Evolutionary conservation across 2,113 vertebrate genomes (phyloP).

Genomic region (Manacus vitellinus): DNA sequence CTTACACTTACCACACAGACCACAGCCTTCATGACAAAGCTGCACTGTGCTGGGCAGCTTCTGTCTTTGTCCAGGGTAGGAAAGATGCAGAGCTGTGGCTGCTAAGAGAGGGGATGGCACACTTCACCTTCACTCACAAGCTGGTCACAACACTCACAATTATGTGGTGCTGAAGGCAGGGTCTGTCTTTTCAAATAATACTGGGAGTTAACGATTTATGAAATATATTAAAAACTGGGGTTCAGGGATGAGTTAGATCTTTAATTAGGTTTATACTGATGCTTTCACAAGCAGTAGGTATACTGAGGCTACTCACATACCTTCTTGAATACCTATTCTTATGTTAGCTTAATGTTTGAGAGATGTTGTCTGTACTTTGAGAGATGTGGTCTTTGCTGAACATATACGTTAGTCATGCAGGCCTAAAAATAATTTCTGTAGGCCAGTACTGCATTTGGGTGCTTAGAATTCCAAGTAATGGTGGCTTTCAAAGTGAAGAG

Average conservation of each 20-base stretch:
- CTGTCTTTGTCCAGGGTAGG: not conserved
- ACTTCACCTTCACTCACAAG: not conserved
- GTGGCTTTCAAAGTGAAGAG: not conserved
- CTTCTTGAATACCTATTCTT: not conserved
- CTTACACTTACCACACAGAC: not conserved
- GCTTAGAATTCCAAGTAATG: not conserved
- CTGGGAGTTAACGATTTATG: not conserved
- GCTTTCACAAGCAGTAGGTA: not conserved
- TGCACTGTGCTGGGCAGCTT: not conserved
- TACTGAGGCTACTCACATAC: not conserved
- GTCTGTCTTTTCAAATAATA: not conserved
- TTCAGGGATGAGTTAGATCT: not conserved
- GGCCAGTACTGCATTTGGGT: not conserved
- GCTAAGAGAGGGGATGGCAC: not conserved
- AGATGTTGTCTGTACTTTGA: not conserved
- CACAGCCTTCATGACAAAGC: not conserved
- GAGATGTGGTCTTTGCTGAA: not conserved
- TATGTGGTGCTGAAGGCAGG: not conserved
- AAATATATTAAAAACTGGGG: not conserved
- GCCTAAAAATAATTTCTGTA: not conserved
- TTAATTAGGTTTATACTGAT: not conserved
- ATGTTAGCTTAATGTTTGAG: not conserved
- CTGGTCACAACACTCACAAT: not conserved
- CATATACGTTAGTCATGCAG: not conserved
- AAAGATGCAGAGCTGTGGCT: not conserved